A percentile compares a stretch with the other conserved stretches of the same genome.
These are phyloP conservation scores for Hirundo rustica DNA, from an alignment of 2,797 vertebrate species.

Conservation along the genomic window DNA sequence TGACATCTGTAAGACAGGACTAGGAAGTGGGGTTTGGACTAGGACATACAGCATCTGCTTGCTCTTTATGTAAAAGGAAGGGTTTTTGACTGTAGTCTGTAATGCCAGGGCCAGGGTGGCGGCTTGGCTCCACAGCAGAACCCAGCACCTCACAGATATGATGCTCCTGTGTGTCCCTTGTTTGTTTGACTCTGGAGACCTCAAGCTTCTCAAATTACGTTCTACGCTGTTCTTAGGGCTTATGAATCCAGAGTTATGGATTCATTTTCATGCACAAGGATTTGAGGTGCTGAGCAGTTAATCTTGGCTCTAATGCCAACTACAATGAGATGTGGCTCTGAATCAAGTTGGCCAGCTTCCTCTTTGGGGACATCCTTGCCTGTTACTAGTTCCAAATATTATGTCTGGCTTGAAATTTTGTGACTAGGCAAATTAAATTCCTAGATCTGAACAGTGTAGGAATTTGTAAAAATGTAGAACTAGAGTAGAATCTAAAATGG, in stretches of 20 bases:
- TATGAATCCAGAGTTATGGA: not conserved
- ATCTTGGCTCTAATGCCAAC: not conserved
- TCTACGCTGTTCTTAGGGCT: not conserved
- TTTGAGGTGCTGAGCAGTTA: not conserved
- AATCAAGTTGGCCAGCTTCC: not conserved
- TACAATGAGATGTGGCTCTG: not conserved
- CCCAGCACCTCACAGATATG: not conserved
- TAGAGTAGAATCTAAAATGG: not conserved
- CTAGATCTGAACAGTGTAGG: not conserved
- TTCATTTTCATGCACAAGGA: not conserved
- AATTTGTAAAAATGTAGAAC: not conserved
- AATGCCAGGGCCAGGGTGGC: not conserved
- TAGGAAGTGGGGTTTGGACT: not conserved
- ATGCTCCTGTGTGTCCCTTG: fast-evolving
- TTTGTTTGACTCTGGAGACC: not conserved
- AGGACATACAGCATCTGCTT: not conserved
- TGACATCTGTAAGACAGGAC: not conserved
- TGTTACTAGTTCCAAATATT: not conserved
- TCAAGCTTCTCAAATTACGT: not conserved
- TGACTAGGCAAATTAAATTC: not conserved
- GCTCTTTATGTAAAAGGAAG: not conserved
- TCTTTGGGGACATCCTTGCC: not conserved
- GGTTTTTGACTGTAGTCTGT: not conserved
- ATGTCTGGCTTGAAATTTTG: not conserved
- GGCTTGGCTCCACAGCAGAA: not conserved